Percentiles rank a stretch among this genome's conserved stretches.
phyloP scores from a whole-genome alignment of 2,797 vertebrate species.

The Arvicola amphibius region DNA sequence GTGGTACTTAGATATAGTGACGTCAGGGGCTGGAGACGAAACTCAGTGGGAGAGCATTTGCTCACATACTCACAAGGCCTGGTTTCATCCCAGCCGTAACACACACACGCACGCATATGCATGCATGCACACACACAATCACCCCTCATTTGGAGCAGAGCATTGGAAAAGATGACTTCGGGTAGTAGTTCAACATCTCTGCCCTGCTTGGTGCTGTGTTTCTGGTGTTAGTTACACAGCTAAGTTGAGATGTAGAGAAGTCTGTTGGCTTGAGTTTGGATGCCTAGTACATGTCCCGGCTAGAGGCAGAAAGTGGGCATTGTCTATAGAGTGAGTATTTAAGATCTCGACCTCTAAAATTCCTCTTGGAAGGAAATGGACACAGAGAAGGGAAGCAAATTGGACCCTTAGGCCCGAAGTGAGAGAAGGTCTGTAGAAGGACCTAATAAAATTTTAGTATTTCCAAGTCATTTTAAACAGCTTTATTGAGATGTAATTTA shows the following conservation, averaged over 20 bases:
- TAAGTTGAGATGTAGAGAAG: background rate
- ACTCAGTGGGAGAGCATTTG: background rate
- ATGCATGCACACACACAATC: too few species aligned
- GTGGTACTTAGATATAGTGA: background rate
- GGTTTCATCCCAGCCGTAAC: too few species aligned
- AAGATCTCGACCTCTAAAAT: background rate
- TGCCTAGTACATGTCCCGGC: background rate
- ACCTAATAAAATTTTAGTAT: background rate
- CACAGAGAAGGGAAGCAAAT: background rate
- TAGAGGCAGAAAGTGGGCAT: background rate
- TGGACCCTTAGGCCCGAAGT: background rate
- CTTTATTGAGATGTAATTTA: slow-evolving; percentile 16
- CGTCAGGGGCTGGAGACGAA: background rate
- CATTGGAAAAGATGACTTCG: background rate
- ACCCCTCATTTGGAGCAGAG: background rate
- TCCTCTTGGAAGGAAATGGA: background rate
- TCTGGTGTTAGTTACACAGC: background rate
- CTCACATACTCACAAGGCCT: background rate
- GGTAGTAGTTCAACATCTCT: background rate
- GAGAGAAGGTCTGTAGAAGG: background rate
- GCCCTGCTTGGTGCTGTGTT: background rate
- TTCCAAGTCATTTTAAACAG: background rate
- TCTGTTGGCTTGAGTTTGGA: background rate
- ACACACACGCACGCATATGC: too few species aligned
- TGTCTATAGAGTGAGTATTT: background rate